phyloP scores from a whole-genome alignment of 1,140 invertebrate genomes.

The Zophobas atratus region DNA sequence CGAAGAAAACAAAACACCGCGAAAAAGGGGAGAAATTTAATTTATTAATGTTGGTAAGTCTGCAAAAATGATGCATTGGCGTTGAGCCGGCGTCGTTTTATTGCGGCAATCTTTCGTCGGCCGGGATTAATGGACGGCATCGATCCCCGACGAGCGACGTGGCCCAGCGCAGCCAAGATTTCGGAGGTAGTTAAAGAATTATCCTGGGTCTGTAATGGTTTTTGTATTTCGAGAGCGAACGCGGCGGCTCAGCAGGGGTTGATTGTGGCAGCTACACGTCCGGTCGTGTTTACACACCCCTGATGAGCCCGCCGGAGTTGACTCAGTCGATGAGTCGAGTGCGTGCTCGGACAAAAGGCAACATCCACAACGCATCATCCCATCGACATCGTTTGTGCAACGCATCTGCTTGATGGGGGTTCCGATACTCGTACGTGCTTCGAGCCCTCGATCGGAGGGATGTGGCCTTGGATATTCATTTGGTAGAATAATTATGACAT shows the following conservation, averaged over 20 bases:
- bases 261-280: conserved; percentile 59
- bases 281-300: conserved; percentile 60
- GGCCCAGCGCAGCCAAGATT: conserved; percentile 12
- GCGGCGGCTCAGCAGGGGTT: conserved; percentile 49
- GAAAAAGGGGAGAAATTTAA: conserved; percentile 26
- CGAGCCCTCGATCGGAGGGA: background rate
- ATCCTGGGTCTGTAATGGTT: conserved; percentile 39
- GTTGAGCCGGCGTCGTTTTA: conserved; percentile 42
- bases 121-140: conserved; percentile 33
- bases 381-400: conserved; percentile 23
- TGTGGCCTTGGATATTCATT: conserved; percentile 8
- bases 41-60: conserved; percentile 38
- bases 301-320: conserved; percentile 62
- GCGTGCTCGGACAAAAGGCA: conserved; percentile 64
- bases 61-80: conserved; percentile 40
- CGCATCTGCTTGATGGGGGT: conserved; percentile 25
- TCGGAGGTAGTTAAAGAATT: conserved; percentile 40
- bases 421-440: conserved; percentile 14
- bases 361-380: conserved; percentile 49
- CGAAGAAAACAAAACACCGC: conserved; percentile 3
- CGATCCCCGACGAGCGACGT: conserved; percentile 6
- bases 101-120: conserved; percentile 39
- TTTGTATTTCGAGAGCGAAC: conserved; percentile 39
- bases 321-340: conserved; percentile 63
- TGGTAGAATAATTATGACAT: conserved; percentile 18